These are phyloP conservation scores for Ceratoteleas bidentatus DNA, from an alignment of 1,140 invertebrate species.

Conservation along the genomic window DNA sequence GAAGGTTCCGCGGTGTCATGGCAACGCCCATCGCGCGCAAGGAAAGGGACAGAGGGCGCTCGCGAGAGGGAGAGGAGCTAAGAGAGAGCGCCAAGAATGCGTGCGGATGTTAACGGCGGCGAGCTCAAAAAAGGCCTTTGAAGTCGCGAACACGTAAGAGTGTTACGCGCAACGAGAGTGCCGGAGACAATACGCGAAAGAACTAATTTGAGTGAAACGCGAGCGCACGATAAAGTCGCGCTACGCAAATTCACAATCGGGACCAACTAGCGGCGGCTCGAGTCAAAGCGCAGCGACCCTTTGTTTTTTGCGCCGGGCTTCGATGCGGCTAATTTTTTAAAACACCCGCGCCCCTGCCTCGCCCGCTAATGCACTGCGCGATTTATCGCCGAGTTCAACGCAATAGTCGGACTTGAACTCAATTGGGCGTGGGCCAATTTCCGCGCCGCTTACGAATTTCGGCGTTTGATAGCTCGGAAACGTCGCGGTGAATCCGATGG, in stretches of 20 bases:
- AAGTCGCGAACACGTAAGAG: conserved; percentile 63
- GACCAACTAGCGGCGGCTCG: conserved; percentile 40
- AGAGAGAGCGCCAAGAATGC: conserved; percentile 61
- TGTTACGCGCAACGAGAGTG: conserved; percentile 66
- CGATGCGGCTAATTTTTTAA: conserved; percentile 58
- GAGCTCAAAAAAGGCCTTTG: conserved; percentile 66
- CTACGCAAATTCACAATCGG: conserved; percentile 61
- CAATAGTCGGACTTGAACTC: neutral
- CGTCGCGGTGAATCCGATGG: neutral
- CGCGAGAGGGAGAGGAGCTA: conserved; percentile 32
- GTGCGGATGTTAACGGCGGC: conserved; percentile 71
- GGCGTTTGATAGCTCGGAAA: neutral
- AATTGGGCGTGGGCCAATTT: neutral
- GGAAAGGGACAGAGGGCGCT: conserved; percentile 9
- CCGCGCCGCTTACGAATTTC: neutral
- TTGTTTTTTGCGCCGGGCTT: conserved; percentile 43
- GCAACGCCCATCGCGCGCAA: conserved; percentile 75
- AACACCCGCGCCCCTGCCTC: conserved; percentile 5
- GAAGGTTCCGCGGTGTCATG: conserved; percentile 78
- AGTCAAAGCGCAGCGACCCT: conserved; percentile 44
- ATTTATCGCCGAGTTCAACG: conserved; percentile 14
- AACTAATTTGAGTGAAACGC: conserved; percentile 68
- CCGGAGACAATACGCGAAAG: conserved; percentile 62
- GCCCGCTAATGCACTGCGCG: conserved; percentile 14
- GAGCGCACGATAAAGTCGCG: conserved; percentile 55